phyloP scores from a whole-genome alignment of 2,888 invertebrate species.

The Suillia variegata region DNA sequence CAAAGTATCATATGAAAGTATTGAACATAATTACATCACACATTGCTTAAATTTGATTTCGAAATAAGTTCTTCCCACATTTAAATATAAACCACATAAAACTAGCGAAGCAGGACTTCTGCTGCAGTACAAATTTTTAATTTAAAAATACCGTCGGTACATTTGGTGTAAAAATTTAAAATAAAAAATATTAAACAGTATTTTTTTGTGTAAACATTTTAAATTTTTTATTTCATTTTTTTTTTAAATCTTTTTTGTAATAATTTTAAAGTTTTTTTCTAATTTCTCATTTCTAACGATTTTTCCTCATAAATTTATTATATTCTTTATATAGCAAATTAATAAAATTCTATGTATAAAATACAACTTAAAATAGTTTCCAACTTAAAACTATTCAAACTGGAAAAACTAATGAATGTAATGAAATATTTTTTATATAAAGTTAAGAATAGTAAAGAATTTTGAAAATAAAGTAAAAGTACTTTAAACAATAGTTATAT shows the following conservation, averaged over 20 bases:
- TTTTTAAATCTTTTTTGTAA: slow-evolving; percentile 29
- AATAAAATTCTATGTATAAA: slow-evolving; percentile 12
- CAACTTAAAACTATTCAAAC: neutral
- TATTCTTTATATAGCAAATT: slow-evolving; percentile 1
- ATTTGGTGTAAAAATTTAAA: neutral
- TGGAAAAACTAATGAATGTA: too few relatives aligned
- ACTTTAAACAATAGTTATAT: too few relatives aligned
- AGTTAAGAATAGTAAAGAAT: too few relatives aligned
- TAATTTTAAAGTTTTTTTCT: slow-evolving; percentile 10
- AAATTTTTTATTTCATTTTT: slow-evolving; percentile 21
- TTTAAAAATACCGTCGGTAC: neutral
- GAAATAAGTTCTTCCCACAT: too few relatives aligned
- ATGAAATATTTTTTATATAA: too few relatives aligned
- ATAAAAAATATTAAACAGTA: neutral
- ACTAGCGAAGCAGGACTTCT: too few relatives aligned
- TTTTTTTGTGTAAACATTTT: slow-evolving; percentile 28
- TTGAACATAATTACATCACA: too few relatives aligned
- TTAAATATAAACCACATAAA: too few relatives aligned
- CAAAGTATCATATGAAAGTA: too few relatives aligned
- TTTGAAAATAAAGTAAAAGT: too few relatives aligned
- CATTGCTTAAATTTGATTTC: too few relatives aligned
- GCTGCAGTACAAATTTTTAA: too few relatives aligned
- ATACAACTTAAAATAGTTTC: slow-evolving; percentile 14
- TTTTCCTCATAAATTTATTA: slow-evolving; percentile 1
- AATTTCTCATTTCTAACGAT: slow-evolving; percentile 20